A percentile compares a stretch with the other conserved stretches of the same genome.
Evolutionary conservation across 1,140 invertebrate genomes (phyloP).

Genomic region (Paraescarpia echinospica): DNA sequence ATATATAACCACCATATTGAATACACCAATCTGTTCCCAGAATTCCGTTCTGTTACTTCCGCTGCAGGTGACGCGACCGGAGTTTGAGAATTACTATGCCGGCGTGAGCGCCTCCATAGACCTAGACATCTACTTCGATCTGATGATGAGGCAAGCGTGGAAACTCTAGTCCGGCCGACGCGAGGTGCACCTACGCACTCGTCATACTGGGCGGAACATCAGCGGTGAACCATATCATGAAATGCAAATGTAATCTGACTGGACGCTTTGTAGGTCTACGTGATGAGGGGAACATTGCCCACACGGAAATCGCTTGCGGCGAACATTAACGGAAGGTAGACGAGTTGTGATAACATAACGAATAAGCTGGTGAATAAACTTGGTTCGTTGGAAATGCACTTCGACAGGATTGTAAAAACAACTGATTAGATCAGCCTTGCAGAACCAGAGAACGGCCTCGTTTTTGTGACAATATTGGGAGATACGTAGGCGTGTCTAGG

Average conservation of each 20-base stretch:
- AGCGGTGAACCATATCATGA: not conserved
- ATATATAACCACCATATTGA: not conserved
- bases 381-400: not conserved
- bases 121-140: conserved; percentile 53
- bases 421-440: not conserved
- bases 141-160: conserved; percentile 55
- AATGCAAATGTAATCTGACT: not conserved
- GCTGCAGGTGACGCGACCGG: conserved; percentile 45
- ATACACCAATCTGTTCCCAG: not conserved
- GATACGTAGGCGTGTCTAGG: too few species aligned
- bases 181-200: not conserved
- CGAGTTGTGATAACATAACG: not conserved
- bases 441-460: too few species aligned
- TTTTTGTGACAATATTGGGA: not conserved
- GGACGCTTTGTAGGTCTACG: not conserved
- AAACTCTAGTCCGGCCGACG: conserved; percentile 34
- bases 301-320: not conserved
- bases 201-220: not conserved
- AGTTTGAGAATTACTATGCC: conserved; percentile 53
- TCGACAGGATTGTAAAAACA: not conserved
- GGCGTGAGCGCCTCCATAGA: conserved; percentile 55
- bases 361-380: not conserved
- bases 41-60: conserved; percentile 15
- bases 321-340: not conserved
- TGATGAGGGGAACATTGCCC: not conserved